Evolutionary conservation across 2,888 invertebrate species (phyloP), one percentile per base, ranked within the genome.

Genomic region (Aromia moschata): DNA sequence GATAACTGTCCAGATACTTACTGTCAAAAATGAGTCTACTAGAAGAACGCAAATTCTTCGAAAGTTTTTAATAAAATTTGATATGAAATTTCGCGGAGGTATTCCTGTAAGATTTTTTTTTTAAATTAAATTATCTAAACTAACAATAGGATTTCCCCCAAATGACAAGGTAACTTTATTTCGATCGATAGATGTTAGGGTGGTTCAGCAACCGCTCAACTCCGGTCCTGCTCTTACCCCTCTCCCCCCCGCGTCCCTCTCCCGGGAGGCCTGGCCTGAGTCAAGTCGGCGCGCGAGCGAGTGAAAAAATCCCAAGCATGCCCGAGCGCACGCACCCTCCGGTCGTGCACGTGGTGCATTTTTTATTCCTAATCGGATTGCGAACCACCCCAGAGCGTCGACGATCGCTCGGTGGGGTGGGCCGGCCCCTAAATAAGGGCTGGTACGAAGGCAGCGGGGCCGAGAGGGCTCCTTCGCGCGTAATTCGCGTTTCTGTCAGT

Each of bases 261-360:
- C 43, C 37, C 20, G 10, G 2, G 37, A 49, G 25, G 30, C 54
- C 47, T n/a, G 33, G 47, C 47, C 40, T 49, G 51, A 51, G 51
- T 18, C 56, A 38, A 51, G 51, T 20, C 51, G 51, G 56, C 56
- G 56, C 56, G 47, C 44, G 51, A 57, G 44, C 52, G n/a, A 43
- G 36, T 51, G 51, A 51, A 57, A 57, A 57, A 57, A 57, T 57
- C 44, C 17, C 33, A 33, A 38, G 41, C 51, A 44, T 44, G 56
- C 37, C 25, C 12, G n/a, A 36, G 43, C 49, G 41, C 56, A 56
- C 49, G 49, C 56, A 47, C 41, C 47, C n/a, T 45, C 31, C 1
- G 45, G 15, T 10, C n/a, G n/a, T 56, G 49, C 56, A 57, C 56
- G 51, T 57, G 56, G 49, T 57, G 56, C 43, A 37, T 51, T 57